Conservation (phyloP, 2,113 vertebrate species). For the Salvelinus namaycush region DNA sequence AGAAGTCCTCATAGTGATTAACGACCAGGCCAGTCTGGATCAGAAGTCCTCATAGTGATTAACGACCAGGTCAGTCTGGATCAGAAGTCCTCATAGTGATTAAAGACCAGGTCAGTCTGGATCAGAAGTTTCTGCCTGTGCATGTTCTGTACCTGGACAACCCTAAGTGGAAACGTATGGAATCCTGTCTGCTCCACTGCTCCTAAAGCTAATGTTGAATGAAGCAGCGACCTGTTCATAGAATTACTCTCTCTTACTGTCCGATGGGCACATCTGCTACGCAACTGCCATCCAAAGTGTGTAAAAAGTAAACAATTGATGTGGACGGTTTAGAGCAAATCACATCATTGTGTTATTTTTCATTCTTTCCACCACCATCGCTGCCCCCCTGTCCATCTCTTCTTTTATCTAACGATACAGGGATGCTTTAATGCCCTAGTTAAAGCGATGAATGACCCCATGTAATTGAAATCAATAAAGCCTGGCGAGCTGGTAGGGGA, state of each 20-base stretch:
- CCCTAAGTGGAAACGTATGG: too few relatives aligned
- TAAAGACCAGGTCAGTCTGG: neutral
- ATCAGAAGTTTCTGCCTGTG: neutral
- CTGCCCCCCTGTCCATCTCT: constrained; percentile 30
- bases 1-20: too few relatives aligned
- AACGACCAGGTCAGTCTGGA: too few relatives aligned
- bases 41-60: too few relatives aligned
- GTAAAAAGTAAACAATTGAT: neutral
- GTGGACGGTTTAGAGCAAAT: neutral
- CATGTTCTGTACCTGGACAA: neutral
- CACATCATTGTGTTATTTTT: constrained; percentile 3
- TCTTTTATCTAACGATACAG: constrained; percentile 49
- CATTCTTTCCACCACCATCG: neutral
- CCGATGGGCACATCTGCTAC: neutral
- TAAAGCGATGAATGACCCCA: constrained; percentile 63
- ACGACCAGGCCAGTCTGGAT: too few relatives aligned
- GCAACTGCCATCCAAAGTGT: neutral
- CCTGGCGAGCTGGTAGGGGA: constrained; percentile 26
- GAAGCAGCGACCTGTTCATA: neutral
- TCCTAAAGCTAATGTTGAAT: neutral
- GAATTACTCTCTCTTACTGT: neutral
- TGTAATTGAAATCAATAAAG: constrained; percentile 68
- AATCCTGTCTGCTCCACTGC: neutral
- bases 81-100: neutral
- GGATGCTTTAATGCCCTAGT: constrained; percentile 62